Evolutionary conservation across 2,888 invertebrate species (phyloP).

Genomic region (Phasia obesa): DNA sequence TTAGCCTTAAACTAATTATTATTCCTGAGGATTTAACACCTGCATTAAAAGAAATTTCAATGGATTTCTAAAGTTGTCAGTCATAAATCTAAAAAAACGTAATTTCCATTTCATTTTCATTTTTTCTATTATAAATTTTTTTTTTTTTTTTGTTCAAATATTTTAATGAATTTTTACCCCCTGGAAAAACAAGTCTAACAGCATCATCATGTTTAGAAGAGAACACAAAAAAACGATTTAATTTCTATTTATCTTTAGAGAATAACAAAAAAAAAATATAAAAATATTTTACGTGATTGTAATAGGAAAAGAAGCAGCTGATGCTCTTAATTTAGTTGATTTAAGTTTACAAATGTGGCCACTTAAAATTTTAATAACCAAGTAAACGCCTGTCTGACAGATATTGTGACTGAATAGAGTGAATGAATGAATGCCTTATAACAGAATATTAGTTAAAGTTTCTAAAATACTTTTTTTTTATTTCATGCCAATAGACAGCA

Average conservation of each 20-base stretch:
- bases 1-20: background rate
- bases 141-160: constrained; percentile 20
- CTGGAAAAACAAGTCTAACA: constrained; percentile 49
- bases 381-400: constrained; percentile 61
- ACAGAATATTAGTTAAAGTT: constrained; percentile 30
- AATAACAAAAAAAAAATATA: background rate
- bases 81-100: constrained; percentile 2
- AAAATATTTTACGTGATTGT: background rate
- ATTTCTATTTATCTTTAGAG: constrained; percentile 3
- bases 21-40: constrained; percentile 5
- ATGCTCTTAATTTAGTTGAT: constrained; percentile 64
- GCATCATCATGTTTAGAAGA: constrained; percentile 46
- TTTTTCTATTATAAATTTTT: background rate
- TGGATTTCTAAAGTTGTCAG: background rate
- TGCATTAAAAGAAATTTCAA: background rate
- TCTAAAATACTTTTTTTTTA: background rate
- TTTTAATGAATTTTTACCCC: constrained; percentile 28
- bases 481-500: constrained; percentile 16
- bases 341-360: constrained; percentile 69
- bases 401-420: constrained; percentile 9
- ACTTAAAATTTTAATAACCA: constrained; percentile 69
- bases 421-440: constrained; percentile 14
- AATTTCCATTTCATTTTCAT: constrained; percentile 18
- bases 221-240: constrained; percentile 38
- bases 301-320: constrained; percentile 31